Evolutionary conservation across 2,888 invertebrate genomes (phyloP), one percentile per base, ranked within the genome.

Genomic region (Tanytarsus gracilentus): DNA sequence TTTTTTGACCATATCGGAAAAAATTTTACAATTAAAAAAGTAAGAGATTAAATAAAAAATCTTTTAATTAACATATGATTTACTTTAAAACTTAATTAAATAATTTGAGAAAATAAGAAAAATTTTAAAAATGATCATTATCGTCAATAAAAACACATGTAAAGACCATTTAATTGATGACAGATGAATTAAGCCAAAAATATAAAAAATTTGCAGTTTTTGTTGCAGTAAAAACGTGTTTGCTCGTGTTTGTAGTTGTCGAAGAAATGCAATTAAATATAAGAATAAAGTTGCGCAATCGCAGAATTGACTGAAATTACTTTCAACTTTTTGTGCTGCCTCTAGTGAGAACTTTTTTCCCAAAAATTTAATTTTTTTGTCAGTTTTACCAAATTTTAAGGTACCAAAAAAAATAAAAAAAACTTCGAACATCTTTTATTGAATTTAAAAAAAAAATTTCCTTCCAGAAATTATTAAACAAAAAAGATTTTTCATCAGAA

Each of bases 251-350:
- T 44, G 44, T 44, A 23, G 44, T 23, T 44, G 9, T 11, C 3
- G 18, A 44, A 44, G 44, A 44, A 23, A 44, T 44, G 44, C 44
- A 44, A 11, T 44, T 44, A 44, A 44, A 23, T 23, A 44, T 44
- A 23, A n/a, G n/a, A 11, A 44, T 21, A 18, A 44, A 44, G 3
- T 33, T 23, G 44, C 44, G 44, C 44, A 44, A 11, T 11, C 33
- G 18, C 44, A 18, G 11, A 16, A 40, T 9, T 16, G 40, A 21
- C 40, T 16, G 11, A 44, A 23, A 11, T 18, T 44, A 18, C 44
- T 36, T 36, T 36, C 16, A 6, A 16, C 16, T 36, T n/a, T 14
- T 7, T 14, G 36, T 44, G 44, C 11, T 11, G 18, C 44, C 44
- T 44, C 44, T 44, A 8, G 3, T 23, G 44, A 23, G 23, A 44